Base-by-base conservation (phyloP, 2,888 invertebrate genomes). In the Andrena trimmerana region DNA sequence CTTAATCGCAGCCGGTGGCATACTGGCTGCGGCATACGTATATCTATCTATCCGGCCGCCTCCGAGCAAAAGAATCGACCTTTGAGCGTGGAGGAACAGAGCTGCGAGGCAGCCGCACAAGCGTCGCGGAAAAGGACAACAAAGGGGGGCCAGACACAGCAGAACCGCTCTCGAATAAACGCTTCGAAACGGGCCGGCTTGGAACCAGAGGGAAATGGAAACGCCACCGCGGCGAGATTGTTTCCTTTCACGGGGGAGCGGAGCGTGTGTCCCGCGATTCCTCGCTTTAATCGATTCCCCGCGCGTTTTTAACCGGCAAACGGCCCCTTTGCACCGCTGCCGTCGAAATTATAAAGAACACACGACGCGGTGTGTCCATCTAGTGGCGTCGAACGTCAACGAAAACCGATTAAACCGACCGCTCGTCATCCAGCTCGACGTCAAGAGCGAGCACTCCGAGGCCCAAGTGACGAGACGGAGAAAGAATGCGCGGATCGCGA, bases 1-100 rank as follows among this genome's bases (percentile, higher is more conserved):
- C 90, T 91, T 92, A 92, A 92, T 92, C 91, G 91, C 83, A 66
- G 67, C 42, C 83, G 65, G 73, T 82, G 83, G 87, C 86, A 87
- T 77, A 76, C 86, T 67, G 80, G 59, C 83, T 70, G 79, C 60
- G 68, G 69, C 75, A 62, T 66, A 31, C 57, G 2, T 62, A 33
- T 36, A 57, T 69, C 48, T 84, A 68, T 78, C 62, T 70, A 59
- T 65, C 74, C 66, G 27, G 29, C 50, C n/a, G 54, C 60, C 60
- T 20, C 69, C 63, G 29, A 72, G 54, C 84, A 70, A 81, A 87
- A 87, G 89, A 86, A 85, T 88, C 88, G 78, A 87, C 68, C 83
- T 85, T 88, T 69, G 68, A 65, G 54, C 68, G 68, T 31, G 69
- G 65, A 20, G 76, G 73, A 87, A 85, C 78, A 85, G 85, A 78